Evolutionary conservation across 2,888 invertebrate genomes (phyloP), one percentile per base, ranked within the genome.

Genomic region (Tortricodes alternella): DNA sequence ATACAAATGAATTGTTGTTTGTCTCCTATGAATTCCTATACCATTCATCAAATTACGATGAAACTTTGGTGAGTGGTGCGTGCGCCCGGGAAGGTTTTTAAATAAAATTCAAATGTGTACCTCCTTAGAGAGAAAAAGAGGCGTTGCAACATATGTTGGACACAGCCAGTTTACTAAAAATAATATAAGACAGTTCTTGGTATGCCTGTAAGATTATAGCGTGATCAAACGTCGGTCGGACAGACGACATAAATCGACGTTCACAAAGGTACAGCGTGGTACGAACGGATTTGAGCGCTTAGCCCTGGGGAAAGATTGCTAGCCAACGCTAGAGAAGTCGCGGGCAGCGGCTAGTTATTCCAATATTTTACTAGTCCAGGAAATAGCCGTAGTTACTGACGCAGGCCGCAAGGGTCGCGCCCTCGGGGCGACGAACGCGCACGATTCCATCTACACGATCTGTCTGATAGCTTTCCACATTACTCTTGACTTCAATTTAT

Each of bases 391-490:
- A 58, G 46, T 44, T 49, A 50, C 34, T 49, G 56, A 51, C 58
- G 50, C 23, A 51, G 49, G 58, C 57, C 62, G 59, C 59, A 65
- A 70, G 78, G 79, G 76, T 79, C 75, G 61, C 58, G 66, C 64
- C 69, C 68, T 60, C 21, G 44, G 62, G 67, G 70, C 69, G 74
- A 71, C 70, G 64, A 58, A 69, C 63, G 72, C 70, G 70, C 83
- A 82, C 83, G 81, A 80, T 71, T 66, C 60, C 61, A 69, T 71
- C 72, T 70, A 70, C 72, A 74, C 74, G 74, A 74, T 69, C 69
- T 59, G 56, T 62, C 53, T 64, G 72, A 80, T 75, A 71, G 73
- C 70, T 74, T 70, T 74, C 71, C 73, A 69, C 69, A 75, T 77
- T 76, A 74, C 66, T 56, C 56, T 56, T 49, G 37, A 50, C 24